Base-by-base conservation (phyloP, 2,888 invertebrate species). In the Copidosoma aretas region DNA sequence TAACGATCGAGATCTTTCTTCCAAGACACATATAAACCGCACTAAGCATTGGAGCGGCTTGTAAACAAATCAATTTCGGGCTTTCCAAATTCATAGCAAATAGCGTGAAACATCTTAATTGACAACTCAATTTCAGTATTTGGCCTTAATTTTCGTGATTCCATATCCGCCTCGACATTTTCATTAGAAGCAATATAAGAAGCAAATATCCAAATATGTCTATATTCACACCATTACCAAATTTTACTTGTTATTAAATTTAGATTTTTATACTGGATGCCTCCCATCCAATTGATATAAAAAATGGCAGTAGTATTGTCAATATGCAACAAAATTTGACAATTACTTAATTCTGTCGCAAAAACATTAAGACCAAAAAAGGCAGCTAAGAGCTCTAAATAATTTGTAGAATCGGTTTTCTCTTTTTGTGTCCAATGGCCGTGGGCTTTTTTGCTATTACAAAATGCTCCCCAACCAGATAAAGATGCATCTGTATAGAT, bases 221-320 rank as follows among this genome's bases (percentile, higher is more conserved):
- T 71, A 14, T 19, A 12, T 58, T 75, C 73, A 32, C 73, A 75
- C 73, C 71, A 75, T 24, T 71, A 58, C 72, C 74, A 75, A 61
- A 75, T 74, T 12, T 70, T 52, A 22, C 63, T 57, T 0, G 76
- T 65, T 12, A 73, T 21, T 10, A 56, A 32, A 17, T 60, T 58
- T 10, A 68, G 64, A 49, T 65, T 69, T n/a, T n/a, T n/a, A n/a
- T n/a, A n/a, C 41, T 75, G 69, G 12, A 75, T 64, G 21, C 75
- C 72, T 4, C 75, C 73, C 72, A 75, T 76, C 2, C 66, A 67
- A 43, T 74, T 58, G 15, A 75, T 51, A 39, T 75, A 74, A 8
- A 74, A 60, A 2, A 76, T 65, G 1, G 76, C 74, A 5, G 75
- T 75, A 1, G 70, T 76, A 46, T 75, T 75, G 58, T 75, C 75